phyloP scores from a whole-genome alignment of 2,888 invertebrate genomes.

The Lithophane socia region DNA sequence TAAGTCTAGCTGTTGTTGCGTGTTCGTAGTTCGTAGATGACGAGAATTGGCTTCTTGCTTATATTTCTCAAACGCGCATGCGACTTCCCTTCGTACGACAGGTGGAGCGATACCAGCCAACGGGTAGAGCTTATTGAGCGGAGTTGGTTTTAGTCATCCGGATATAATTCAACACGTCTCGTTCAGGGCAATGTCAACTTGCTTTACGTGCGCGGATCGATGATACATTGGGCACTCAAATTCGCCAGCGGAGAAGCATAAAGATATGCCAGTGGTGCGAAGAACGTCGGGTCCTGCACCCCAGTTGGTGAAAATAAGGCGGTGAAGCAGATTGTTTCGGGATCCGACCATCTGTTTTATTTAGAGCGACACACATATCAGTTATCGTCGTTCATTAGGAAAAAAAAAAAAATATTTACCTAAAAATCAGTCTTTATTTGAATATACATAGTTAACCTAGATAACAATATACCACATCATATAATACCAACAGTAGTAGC shows the following conservation, averaged over 20 bases:
- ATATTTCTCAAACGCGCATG: not conserved
- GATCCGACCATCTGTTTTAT: not conserved
- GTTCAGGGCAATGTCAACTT: not conserved
- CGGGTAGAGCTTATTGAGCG: not conserved
- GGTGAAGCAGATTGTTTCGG: not conserved
- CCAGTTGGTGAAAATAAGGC: not conserved
- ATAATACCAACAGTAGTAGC: conserved; percentile 4
- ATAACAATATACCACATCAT: not conserved
- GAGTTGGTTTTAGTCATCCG: not conserved
- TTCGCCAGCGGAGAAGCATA: not conserved
- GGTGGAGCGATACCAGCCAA: no score
- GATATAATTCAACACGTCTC: not conserved
- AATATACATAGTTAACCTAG: not conserved
- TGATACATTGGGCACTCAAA: not conserved
- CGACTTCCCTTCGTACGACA: not conserved
- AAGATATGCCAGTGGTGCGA: not conserved
- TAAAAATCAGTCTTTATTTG: not conserved
- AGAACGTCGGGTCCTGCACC: not conserved
- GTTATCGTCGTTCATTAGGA: not conserved
- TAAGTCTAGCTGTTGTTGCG: not conserved
- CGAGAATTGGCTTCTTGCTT: not conserved
- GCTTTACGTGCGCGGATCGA: not conserved
- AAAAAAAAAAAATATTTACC: not conserved
- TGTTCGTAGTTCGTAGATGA: not conserved
- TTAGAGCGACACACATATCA: not conserved